These are phyloP conservation scores for Watsonalla binaria DNA, from an alignment of 2,888 invertebrate genomes.

Conservation along the genomic window DNA sequence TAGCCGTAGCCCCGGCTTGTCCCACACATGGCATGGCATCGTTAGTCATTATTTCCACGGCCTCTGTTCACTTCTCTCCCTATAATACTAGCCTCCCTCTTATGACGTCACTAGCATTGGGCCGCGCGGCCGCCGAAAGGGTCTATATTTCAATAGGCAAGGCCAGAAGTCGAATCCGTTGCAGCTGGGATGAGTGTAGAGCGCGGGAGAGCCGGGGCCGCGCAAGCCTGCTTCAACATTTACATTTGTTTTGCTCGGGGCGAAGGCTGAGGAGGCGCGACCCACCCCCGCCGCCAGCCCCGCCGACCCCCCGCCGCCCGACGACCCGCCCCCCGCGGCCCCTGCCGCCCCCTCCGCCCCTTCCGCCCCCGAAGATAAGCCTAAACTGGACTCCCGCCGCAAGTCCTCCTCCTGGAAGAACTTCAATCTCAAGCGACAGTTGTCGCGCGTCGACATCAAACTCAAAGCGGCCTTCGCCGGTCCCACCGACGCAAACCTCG, in stretches of 20 bases:
- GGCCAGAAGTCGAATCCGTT: too few relatives aligned
- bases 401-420: constrained; percentile 86
- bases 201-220: not conserved
- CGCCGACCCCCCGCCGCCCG: constrained; percentile 17
- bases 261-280: constrained; percentile 56
- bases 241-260: constrained; percentile 54
- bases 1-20: constrained; percentile 58
- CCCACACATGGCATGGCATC: constrained; percentile 65
- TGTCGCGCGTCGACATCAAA: constrained; percentile 88
- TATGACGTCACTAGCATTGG: too few relatives aligned
- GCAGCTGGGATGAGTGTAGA: too few relatives aligned
- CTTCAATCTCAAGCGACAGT: constrained; percentile 89
- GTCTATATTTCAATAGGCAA: too few relatives aligned
- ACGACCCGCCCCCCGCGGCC: constrained; percentile 17
- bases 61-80: constrained; percentile 48
- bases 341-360: constrained; percentile 22
- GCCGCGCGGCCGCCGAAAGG: not conserved
- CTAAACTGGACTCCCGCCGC: constrained; percentile 73
- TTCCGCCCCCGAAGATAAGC: constrained; percentile 37
- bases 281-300: constrained; percentile 23
- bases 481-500: constrained; percentile 60
- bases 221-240: constrained; percentile 38
- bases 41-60: constrained; percentile 50
- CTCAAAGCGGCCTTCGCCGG: constrained; percentile 81
- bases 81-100: constrained; percentile 7